phyloP scores from a whole-genome alignment of 2,797 vertebrate genomes.

The Vespertilio murinus region DNA sequence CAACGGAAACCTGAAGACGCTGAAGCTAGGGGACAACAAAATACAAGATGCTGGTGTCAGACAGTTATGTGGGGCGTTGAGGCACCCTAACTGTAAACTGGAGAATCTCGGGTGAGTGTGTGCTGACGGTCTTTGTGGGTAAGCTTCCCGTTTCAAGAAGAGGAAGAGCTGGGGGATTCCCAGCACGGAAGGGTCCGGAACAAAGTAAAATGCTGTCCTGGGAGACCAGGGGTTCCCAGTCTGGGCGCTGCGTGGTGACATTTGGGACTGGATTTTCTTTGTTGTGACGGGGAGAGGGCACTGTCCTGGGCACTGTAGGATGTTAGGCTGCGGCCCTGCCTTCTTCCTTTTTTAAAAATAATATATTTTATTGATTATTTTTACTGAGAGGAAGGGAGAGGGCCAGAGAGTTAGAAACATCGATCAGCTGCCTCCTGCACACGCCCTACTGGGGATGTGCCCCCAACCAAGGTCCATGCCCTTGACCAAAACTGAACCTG shows the following conservation, averaged over 20 bases:
- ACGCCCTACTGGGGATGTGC: too few species aligned
- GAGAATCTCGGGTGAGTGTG: conserved; percentile 23
- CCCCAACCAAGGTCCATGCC: too few species aligned
- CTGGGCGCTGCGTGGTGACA: neutral
- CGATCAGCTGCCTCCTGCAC: too few species aligned
- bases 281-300: neutral
- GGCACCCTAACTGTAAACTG: neutral
- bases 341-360: too few species aligned
- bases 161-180: neutral
- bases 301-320: accelerated
- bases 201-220: neutral
- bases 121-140: accelerated
- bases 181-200: neutral
- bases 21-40: conserved; percentile 44
- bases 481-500: too few species aligned
- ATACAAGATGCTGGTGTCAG: neutral
- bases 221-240: too few species aligned
- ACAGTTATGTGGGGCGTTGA: neutral
- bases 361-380: too few species aligned
- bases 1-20: neutral
- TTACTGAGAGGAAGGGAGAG: too few species aligned
- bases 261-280: neutral
- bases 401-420: too few species aligned
- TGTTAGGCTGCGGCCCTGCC: too few species aligned
- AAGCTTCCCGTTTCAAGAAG: too few species aligned